phyloP scores from a whole-genome alignment of 2,797 vertebrate genomes.

The Brachyalestes nurse region DNA sequence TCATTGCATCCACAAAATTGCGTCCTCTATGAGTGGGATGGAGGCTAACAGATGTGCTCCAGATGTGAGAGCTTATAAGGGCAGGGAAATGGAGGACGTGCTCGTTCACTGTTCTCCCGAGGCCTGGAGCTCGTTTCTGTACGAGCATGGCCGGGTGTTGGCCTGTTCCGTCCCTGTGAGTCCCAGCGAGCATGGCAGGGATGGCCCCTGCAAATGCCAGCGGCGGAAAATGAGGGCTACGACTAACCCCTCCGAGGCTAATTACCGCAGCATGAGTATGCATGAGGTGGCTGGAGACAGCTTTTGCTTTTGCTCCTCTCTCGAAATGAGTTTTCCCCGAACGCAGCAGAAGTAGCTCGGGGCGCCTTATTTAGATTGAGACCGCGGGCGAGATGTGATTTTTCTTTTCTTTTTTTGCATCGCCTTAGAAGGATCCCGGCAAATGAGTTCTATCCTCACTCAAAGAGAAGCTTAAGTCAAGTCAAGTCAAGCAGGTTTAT shows the following conservation, averaged over 20 bases:
- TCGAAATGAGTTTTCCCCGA: conserved; percentile 39
- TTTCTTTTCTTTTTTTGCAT: background rate
- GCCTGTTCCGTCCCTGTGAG: conserved; percentile 38
- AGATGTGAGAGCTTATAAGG: conserved; percentile 34
- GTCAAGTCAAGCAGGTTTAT: too few species aligned
- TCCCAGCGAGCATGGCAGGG: conserved; percentile 27
- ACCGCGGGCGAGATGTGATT: background rate
- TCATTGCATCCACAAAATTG: background rate
- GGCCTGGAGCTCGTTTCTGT: conserved; percentile 35
- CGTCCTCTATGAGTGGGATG: conserved; percentile 14
- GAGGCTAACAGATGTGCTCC: conserved; percentile 46
- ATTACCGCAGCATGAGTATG: conserved; percentile 70
- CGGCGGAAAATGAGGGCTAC: conserved; percentile 48
- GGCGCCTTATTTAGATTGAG: conserved; percentile 27
- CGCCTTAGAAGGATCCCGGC: background rate
- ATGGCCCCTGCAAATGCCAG: conserved; percentile 60
- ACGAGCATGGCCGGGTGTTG: conserved; percentile 50
- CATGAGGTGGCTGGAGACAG: conserved; percentile 59
- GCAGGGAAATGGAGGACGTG: conserved; percentile 30
- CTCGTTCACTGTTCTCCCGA: conserved; percentile 43
- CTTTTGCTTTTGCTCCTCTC: conserved; percentile 29
- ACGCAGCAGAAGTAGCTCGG: conserved; percentile 12
- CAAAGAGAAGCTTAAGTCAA: background rate
- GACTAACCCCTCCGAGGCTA: conserved; percentile 64
- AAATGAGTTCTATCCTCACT: background rate